Conservation (phyloP, 2,113 vertebrate genomes). For the Delphinus delphis region DNA sequence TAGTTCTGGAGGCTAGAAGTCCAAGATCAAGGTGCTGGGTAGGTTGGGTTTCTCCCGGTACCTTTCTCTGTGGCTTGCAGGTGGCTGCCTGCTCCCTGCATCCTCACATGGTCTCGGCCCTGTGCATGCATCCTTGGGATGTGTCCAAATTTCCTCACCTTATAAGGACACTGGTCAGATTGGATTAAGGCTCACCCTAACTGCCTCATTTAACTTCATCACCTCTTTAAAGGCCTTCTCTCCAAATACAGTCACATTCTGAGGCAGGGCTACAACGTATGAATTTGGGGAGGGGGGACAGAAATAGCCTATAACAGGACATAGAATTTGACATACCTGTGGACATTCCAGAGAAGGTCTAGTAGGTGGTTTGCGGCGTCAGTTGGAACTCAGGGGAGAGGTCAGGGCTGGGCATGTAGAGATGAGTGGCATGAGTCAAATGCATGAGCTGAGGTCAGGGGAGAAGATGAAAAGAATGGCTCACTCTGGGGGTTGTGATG, state of each 20-base stretch:
- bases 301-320: neutral
- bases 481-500: neutral
- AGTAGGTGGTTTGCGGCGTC: neutral
- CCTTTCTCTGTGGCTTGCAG: neutral
- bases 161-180: neutral
- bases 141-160: neutral
- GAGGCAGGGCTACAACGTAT: neutral
- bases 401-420: neutral
- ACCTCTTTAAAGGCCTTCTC: neutral
- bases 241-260: neutral
- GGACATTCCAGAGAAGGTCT: neutral
- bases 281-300: neutral
- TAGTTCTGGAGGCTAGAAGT: neutral
- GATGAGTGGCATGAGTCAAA: neutral
- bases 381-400: neutral
- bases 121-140: rapidly evolving
- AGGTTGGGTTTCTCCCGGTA: neutral
- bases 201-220: neutral
- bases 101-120: neutral
- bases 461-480: neutral
- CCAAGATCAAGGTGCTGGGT: neutral
- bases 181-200: neutral
- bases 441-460: neutral
- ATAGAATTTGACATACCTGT: neutral
- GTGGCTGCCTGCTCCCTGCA: neutral